These are phyloP conservation scores for Mercenaria mercenaria DNA, from an alignment of 1,140 invertebrate genomes.

Conservation along the genomic window DNA sequence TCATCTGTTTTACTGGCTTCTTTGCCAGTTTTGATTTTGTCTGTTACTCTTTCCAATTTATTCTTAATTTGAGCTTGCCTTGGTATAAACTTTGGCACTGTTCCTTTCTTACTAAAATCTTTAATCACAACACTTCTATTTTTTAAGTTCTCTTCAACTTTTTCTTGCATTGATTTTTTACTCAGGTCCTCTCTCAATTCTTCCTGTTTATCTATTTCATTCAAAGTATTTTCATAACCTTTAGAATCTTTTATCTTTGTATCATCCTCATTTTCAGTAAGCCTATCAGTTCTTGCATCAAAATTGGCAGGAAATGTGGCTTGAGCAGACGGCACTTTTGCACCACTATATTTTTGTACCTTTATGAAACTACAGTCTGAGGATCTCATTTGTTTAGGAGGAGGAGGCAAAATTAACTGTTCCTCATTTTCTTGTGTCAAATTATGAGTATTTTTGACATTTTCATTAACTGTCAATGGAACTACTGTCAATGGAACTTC, in stretches of 20 bases:
- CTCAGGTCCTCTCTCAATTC: not conserved
- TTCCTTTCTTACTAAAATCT: constrained; percentile 68
- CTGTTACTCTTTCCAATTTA: constrained; percentile 41
- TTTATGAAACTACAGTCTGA: not conserved
- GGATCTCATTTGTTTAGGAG: constrained; percentile 60
- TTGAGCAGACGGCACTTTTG: constrained; percentile 76
- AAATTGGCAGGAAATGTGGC: constrained; percentile 72
- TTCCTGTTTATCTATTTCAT: not conserved
- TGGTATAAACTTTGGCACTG: constrained; percentile 80
- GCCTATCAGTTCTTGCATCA: constrained; percentile 66
- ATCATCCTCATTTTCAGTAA: not conserved
- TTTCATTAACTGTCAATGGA: no score
- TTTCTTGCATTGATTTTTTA: constrained; percentile 4
- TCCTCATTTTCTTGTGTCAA: constrained; percentile 13
- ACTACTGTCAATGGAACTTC: not conserved
- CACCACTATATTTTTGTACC: constrained; percentile 67
- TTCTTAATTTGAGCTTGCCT: constrained; percentile 73
- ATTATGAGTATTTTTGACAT: not conserved
- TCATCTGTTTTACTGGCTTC: constrained; percentile 51
- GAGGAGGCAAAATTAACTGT: constrained; percentile 66
- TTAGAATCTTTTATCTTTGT: constrained; percentile 1
- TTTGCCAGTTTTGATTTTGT: not conserved
- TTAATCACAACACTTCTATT: constrained; percentile 70
- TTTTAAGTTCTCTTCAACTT: constrained; percentile 42
- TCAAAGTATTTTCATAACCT: not conserved